Evolutionary conservation across 2,113 vertebrate species (phyloP).

Genomic region (Numenius arquata): DNA sequence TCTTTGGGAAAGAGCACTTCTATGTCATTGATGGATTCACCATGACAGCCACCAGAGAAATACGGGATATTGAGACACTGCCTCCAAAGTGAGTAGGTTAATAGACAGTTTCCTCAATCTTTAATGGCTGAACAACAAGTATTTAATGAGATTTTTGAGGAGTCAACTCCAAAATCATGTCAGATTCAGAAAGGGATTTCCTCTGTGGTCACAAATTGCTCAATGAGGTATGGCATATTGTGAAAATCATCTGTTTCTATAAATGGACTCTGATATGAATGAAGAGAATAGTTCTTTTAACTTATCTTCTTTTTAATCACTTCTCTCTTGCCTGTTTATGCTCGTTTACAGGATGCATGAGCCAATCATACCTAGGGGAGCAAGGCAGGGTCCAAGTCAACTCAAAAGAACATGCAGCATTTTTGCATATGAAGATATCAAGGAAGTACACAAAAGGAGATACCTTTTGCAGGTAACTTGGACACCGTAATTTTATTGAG

Average conservation of each 20-base stretch:
- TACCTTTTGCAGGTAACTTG: slow-evolving; percentile 91
- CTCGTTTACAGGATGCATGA: slow-evolving; percentile 85
- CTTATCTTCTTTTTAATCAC: neutral
- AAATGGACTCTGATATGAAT: neutral
- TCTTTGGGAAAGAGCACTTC: slow-evolving; percentile 98
- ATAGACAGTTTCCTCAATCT: neutral
- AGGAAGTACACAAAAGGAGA: slow-evolving; percentile 96
- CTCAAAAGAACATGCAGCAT: slow-evolving; percentile 96
- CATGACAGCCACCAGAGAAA: slow-evolving; percentile 95
- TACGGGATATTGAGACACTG: slow-evolving; percentile 95
- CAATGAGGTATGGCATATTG: neutral
- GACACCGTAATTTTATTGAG: neutral
- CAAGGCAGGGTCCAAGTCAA: slow-evolving; percentile 92
- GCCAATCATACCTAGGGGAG: slow-evolving; percentile 95
- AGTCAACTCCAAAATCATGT: neutral
- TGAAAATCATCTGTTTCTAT: neutral
- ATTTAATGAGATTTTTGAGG: neutral
- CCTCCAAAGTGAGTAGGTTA: slow-evolving; percentile 85
- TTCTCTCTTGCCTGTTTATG: neutral
- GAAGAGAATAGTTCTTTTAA: neutral
- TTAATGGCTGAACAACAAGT: neutral
- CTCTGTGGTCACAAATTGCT: neutral
- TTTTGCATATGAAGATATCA: slow-evolving; percentile 98
- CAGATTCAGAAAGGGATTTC: neutral
- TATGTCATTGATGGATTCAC: slow-evolving; percentile 99